Evolutionary conservation across 2,797 vertebrate species (phyloP), one percentile per base, ranked within the genome.

Genomic region (Eurystomus glaucurus): DNA sequence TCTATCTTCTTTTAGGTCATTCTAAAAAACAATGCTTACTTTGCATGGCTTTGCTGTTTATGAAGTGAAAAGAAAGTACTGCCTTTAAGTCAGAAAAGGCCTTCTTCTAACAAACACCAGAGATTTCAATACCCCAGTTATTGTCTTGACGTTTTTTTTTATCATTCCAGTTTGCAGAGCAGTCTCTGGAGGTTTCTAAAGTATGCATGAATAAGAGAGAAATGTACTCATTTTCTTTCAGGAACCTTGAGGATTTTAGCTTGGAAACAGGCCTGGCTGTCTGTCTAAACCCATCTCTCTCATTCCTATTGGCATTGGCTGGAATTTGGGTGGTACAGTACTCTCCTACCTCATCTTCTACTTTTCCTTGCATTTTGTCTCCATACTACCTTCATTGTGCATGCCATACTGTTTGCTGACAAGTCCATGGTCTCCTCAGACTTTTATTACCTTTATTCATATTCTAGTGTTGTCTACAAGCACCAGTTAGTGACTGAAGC

Each of bases 101-200:
- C 26, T 81, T 88, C 33, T 39, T 84, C 17, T 84, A 76, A 51
- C 35, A 75, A 79, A 61, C 0, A 1, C 50, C 54, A 79, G 78
- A 92, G 61, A 70, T 71, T 37, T 88, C 82, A 82, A 60, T 75
- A 80, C 66, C 74, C 62, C 62, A n/a, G 92, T 97, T 96, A 79
- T 90, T 96, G 87, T 93, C 88, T 82, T 96, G 95, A 94, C 86
- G 22, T 96, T 96, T 93, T 93, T 84, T 94, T 97, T 94, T 91
- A 93, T 76, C 13, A 3, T 92, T 97, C 69, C 75, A 61, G 84
- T 86, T 95, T 90, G 62, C 65, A 54, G 45, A 80, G 46, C 0
- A 1, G 72, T 93, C 92, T 91, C 95, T 1, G 4, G 96, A 85
- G 93, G 33, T 88, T 97, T 94, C 58, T 62, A 39, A 96, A 97